Evolutionary conservation across 2,888 invertebrate genomes (phyloP), one percentile per base, ranked within the genome.

Genomic region (Tachina fera): DNA sequence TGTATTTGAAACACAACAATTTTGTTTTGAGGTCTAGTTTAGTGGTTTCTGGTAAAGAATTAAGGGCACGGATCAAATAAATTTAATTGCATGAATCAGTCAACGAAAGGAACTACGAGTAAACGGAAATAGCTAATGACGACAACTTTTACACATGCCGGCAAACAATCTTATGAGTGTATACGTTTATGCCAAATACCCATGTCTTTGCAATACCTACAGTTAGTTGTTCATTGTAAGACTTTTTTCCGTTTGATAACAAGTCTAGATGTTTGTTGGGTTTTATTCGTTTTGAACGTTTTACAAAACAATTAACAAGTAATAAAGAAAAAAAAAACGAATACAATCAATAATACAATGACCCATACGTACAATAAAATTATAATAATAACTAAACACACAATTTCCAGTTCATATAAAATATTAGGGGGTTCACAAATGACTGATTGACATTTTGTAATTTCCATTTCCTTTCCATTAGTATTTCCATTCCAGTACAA

Each of bases 301-400:
- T 31, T 16, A 45, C 65, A 45, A 56, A 49, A 68, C 51, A 72
- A 77, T 67, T 72, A 78, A 56, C 77, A 77, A 75, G 53, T 47
- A 61, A 71, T 41, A 67, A 74, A 31, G 31, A 31, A 31, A 31
- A 31, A 31, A 31, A 31, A 49, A 72, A 82, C 11, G n/a, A 75
- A 84, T 65, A 41, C 16, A 88, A 89, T 90, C 90, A 91, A 91
- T 90, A 90, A 90, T 90, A 89, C 90, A 90, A 88, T 90, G 89
- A 88, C 88, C 89, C 85, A 86, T 74, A 75, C 83, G 41, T 72
- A 71, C 58, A 68, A 72, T 63, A 14, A 53, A 61, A 45, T 0
- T 31, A 19, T 1, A 9, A 47, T 16, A 6, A 43, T 6, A 45
- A 8, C 0, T 39, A 60, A 16, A 53, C 19, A 8, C 51, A 49